These are phyloP conservation scores for Ethmia dodecea DNA, from an alignment of 2,888 invertebrate genomes.

Conservation along the genomic window DNA sequence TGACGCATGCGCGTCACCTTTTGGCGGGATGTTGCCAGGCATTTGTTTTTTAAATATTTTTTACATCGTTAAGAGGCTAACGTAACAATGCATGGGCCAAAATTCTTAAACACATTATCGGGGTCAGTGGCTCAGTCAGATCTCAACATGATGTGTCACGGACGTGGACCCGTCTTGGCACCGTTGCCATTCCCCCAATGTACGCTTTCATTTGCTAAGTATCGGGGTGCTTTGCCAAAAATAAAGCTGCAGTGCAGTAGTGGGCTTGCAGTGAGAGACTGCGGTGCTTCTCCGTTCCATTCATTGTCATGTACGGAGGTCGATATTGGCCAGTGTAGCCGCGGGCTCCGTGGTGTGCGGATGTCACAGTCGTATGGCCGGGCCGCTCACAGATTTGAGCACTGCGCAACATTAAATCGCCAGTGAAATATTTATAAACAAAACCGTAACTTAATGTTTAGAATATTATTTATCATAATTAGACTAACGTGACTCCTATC, in stretches of 20 bases:
- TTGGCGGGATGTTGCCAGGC: constrained; percentile 4
- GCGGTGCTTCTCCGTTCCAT: constrained; percentile 52
- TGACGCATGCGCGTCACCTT: constrained; percentile 7
- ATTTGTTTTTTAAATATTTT: too few relatives aligned
- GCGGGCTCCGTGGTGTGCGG: constrained; percentile 49
- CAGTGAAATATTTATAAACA: constrained; percentile 60
- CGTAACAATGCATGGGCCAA: too few relatives aligned
- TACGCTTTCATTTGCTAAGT: constrained; percentile 5
- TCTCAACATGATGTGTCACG: too few relatives aligned
- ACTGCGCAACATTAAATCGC: constrained; percentile 33
- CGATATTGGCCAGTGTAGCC: constrained; percentile 60
- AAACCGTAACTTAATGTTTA: constrained; percentile 33
- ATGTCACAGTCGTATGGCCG: constrained; percentile 23
- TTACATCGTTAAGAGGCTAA: too few relatives aligned
- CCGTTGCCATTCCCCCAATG: neutral
- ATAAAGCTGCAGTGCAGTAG: constrained; percentile 75
- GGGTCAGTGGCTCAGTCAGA: too few relatives aligned
- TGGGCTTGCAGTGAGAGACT: constrained; percentile 64
- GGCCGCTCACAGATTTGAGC: constrained; percentile 23
- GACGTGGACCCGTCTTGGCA: too few relatives aligned
- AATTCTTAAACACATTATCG: too few relatives aligned
- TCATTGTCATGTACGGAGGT: constrained; percentile 58
- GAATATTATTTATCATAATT: constrained; percentile 2
- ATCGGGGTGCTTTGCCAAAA: constrained; percentile 52
- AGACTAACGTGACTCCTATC: too few relatives aligned